These are phyloP conservation scores for Nixonia krombeini DNA, from an alignment of 1,140 invertebrate genomes.

Conservation along the genomic window DNA sequence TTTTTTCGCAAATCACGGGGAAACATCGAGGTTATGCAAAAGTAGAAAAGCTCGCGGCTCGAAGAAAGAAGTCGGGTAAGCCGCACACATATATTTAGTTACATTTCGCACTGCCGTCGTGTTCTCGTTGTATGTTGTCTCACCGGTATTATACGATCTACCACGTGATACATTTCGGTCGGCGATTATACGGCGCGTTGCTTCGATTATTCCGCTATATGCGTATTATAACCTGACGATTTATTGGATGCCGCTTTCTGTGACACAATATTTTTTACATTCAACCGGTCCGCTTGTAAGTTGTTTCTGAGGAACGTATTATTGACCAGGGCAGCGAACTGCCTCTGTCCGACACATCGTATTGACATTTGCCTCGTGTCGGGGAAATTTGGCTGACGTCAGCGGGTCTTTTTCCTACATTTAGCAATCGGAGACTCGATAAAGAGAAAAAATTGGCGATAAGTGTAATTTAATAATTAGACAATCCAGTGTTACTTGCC, in stretches of 20 bases:
- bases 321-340: no score
- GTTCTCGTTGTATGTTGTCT: conserved; percentile 55
- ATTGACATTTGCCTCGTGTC: no score
- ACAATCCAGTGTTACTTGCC: no score
- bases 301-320: no score
- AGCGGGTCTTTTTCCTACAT: no score
- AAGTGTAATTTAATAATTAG: no score
- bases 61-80: conserved; percentile 2
- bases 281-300: conserved; percentile 3
- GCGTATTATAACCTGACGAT: conserved; percentile 36
- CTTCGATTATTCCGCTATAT: conserved; percentile 33
- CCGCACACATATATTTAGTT: conserved; percentile 53
- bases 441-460: no score
- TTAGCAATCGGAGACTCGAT: no score
- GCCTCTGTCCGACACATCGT: no score
- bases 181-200: conserved; percentile 30
- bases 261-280: conserved; percentile 41
- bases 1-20: background rate
- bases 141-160: conserved; percentile 55
- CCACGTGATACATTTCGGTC: conserved; percentile 60
- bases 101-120: conserved; percentile 40
- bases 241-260: conserved; percentile 47
- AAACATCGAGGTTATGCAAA: no score
- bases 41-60: no score
- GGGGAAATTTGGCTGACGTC: no score